A percentile compares a stretch with the other conserved stretches of the same genome.
phyloP scores from a whole-genome alignment of 1,140 invertebrate species.

The Carcinoscorpius rotundicauda region DNA sequence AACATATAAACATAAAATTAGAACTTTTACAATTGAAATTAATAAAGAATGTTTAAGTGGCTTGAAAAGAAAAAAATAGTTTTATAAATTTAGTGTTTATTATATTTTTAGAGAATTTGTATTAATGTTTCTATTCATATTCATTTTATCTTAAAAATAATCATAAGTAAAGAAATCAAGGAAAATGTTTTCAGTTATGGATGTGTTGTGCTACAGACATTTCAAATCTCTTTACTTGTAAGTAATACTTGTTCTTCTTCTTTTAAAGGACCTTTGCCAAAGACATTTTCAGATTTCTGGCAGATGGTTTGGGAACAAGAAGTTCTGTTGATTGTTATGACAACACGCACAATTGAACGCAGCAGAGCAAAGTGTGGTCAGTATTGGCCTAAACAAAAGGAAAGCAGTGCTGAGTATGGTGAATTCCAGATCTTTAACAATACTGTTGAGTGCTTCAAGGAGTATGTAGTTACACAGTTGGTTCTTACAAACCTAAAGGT shows the following conservation, averaged over 20 bases:
- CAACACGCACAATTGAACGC: conserved; percentile 76
- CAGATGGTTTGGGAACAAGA: conserved; percentile 74
- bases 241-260: not conserved
- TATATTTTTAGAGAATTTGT: too few species aligned
- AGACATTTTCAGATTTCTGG: conserved; percentile 86
- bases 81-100: too few species aligned
- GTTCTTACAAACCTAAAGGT: conserved; percentile 72
- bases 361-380: conserved; percentile 84
- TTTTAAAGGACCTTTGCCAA: conserved; percentile 56
- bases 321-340: conserved; percentile 72
- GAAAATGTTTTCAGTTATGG: too few species aligned
- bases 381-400: conserved; percentile 74
- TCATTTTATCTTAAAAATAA: too few species aligned
- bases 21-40: too few species aligned
- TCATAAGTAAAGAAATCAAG: too few species aligned
- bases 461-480: conserved; percentile 74
- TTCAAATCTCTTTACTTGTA: too few species aligned
- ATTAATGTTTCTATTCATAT: too few species aligned
- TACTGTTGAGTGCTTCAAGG: conserved; percentile 59
- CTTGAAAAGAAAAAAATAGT: too few species aligned
- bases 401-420: conserved; percentile 52
- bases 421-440: conserved; percentile 66
- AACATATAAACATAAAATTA: too few species aligned
- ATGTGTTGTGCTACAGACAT: too few species aligned
- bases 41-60: too few species aligned